Conservation (phyloP, 2,797 vertebrate species). For the Acipenser transmontanus region DNA sequence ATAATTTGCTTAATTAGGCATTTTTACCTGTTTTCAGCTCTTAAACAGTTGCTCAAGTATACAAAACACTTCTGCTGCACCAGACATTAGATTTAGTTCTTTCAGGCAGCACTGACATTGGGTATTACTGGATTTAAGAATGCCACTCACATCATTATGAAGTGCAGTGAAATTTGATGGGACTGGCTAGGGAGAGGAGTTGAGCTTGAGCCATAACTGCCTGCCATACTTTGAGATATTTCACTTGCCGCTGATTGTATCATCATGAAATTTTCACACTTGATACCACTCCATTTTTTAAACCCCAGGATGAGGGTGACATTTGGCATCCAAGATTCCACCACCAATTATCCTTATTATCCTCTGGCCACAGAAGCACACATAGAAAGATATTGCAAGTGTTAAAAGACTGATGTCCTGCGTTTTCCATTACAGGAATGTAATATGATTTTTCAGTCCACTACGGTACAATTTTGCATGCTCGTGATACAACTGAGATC, state of each 20-base stretch:
- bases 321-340: constrained; percentile 28
- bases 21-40: no score
- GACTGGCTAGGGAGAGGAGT: constrained; percentile 12
- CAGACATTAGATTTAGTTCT: constrained; percentile 16
- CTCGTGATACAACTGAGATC: no score
- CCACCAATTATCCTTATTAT: no score
- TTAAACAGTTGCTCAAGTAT: no score
- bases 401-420: no score
- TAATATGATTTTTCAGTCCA: no score
- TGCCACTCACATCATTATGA: constrained; percentile 6
- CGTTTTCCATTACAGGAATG: no score
- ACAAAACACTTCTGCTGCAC: constrained; percentile 18
- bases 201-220: constrained; percentile 16
- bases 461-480: no score
- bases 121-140: constrained; percentile 18
- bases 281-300: constrained; percentile 29
- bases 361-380: no score
- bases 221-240: constrained; percentile 24
- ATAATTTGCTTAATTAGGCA: no score
- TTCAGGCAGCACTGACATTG: constrained; percentile 14
- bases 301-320: constrained; percentile 18
- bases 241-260: constrained; percentile 24
- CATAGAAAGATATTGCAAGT: no score
- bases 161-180: constrained; percentile 14
- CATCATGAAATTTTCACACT: constrained; percentile 28